A percentile compares a stretch with the other conserved stretches of the same genome.
phyloP scores from a whole-genome alignment of 1,140 invertebrate species.

The Drosophila bipectinata region DNA sequence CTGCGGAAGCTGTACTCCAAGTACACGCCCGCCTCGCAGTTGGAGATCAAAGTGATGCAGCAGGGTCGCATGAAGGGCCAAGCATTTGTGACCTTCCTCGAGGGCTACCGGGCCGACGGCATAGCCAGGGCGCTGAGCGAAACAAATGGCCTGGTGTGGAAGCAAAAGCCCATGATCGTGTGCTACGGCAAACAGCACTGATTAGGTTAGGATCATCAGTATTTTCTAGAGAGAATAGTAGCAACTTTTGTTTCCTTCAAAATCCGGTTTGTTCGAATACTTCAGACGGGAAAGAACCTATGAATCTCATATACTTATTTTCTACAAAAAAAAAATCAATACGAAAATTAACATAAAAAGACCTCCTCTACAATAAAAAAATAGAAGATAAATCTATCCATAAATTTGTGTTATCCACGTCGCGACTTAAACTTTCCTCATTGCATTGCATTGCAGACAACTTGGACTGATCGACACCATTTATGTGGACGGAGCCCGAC shows the following conservation, averaged over 20 bases:
- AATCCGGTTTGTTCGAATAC: neutral
- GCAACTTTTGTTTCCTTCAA: conserved; percentile 23
- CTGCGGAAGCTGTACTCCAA: conserved; percentile 91
- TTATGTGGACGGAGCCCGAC: conserved; percentile 67
- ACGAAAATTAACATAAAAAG: neutral
- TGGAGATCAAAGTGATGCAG: conserved; percentile 91
- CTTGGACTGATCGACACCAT: conserved; percentile 83
- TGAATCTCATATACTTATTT: conserved; percentile 35
- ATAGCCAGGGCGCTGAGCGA: conserved; percentile 89
- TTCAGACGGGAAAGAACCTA: conserved; percentile 9
- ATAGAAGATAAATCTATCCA: neutral
- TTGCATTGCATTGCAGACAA: conserved; percentile 67
- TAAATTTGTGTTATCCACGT: neutral
- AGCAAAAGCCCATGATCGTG: conserved; percentile 84
- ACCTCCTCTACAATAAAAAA: neutral
- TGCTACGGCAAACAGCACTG: conserved; percentile 90
- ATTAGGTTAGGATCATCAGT: conserved; percentile 7
- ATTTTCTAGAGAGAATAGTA: conserved; percentile 21
- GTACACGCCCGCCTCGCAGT: conserved; percentile 85
- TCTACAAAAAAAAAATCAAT: conserved; percentile 45
- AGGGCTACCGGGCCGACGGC: conserved; percentile 34
- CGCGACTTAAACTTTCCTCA: neutral
- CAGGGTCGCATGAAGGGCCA: conserved; percentile 98
- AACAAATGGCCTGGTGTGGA: conserved; percentile 96
- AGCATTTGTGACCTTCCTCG: conserved; percentile 89